These are phyloP conservation scores for Amiota mariae DNA, from an alignment of 2,888 invertebrate species.

Conservation along the genomic window DNA sequence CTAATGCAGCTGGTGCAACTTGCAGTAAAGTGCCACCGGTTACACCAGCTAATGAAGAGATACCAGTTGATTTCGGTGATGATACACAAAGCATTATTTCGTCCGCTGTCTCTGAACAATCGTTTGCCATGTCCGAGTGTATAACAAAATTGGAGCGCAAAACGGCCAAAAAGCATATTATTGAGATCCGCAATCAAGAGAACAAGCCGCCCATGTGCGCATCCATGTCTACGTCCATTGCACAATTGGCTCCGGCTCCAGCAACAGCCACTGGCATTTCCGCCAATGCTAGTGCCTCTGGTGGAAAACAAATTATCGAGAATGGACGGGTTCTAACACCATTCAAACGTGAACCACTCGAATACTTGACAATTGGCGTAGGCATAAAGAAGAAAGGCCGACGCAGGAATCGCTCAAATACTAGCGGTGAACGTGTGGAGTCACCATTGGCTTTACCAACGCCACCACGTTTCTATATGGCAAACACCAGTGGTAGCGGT, in stretches of 20 bases:
- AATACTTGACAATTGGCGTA: constrained; percentile 81
- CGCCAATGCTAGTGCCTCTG: constrained; percentile 27
- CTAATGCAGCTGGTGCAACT: neutral
- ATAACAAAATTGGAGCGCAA: constrained; percentile 78
- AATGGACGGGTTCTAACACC: constrained; percentile 77
- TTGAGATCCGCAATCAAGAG: constrained; percentile 70
- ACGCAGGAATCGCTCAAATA: constrained; percentile 79
- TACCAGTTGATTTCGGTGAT: constrained; percentile 75
- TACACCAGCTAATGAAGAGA: constrained; percentile 80
- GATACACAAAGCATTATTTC: constrained; percentile 85
- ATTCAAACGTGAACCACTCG: constrained; percentile 82
- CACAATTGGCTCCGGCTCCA: constrained; percentile 41
- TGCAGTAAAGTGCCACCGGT: constrained; percentile 78
- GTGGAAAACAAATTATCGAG: constrained; percentile 62
- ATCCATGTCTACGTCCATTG: constrained; percentile 43
- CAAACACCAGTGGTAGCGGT: constrained; percentile 62
- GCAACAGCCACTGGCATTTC: constrained; percentile 2
- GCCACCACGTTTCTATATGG: constrained; percentile 80
- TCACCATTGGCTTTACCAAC: constrained; percentile 79
- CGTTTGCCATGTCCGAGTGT: constrained; percentile 81
- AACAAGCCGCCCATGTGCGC: constrained; percentile 62
- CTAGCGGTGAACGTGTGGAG: constrained; percentile 77
- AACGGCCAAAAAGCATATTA: constrained; percentile 70
- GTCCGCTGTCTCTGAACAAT: constrained; percentile 83
- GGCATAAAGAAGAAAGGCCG: constrained; percentile 83